These are phyloP conservation scores for Cygnus buccinator DNA, from an alignment of 2,113 vertebrate species.

Conservation along the genomic window DNA sequence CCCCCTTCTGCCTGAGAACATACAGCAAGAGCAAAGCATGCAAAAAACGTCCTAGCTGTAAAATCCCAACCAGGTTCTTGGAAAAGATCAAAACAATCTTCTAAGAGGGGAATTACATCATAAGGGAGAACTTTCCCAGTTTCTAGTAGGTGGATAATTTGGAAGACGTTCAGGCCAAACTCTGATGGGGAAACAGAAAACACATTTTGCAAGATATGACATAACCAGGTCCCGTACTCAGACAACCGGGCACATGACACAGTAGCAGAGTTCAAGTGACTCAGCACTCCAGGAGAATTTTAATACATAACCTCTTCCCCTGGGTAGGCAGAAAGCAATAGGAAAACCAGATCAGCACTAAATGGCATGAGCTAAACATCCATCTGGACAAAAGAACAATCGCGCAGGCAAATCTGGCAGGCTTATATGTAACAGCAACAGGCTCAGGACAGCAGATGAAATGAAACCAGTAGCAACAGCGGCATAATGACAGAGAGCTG, in stretches of 20 bases:
- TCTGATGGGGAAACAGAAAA: conserved; percentile 49
- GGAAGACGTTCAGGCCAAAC: conserved; percentile 46
- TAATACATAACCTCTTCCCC: conserved; percentile 53
- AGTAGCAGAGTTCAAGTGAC: conserved; percentile 63
- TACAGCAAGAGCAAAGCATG: neutral
- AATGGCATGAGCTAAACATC: conserved; percentile 56
- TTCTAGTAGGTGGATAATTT: conserved; percentile 52
- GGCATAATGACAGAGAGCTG: conserved; percentile 3
- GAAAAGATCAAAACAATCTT: conserved; percentile 26
- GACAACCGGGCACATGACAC: conserved; percentile 45
- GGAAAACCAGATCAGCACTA: conserved; percentile 67
- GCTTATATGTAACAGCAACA: conserved; percentile 30
- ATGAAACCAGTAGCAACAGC: conserved; percentile 16
- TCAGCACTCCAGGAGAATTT: conserved; percentile 66
- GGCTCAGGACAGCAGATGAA: neutral
- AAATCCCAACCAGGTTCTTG: neutral
- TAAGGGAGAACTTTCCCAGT: conserved; percentile 41
- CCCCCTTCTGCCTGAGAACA: neutral
- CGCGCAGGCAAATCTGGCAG: conserved; percentile 49
- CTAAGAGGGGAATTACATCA: conserved; percentile 20
- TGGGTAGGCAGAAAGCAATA: conserved; percentile 47
- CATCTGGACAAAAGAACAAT: conserved; percentile 66
- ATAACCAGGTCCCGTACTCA: conserved; percentile 10
- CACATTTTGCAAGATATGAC: conserved; percentile 56
- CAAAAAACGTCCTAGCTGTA: neutral